phyloP scores from a whole-genome alignment of 2,797 vertebrate species.

The Crotalus adamanteus region DNA sequence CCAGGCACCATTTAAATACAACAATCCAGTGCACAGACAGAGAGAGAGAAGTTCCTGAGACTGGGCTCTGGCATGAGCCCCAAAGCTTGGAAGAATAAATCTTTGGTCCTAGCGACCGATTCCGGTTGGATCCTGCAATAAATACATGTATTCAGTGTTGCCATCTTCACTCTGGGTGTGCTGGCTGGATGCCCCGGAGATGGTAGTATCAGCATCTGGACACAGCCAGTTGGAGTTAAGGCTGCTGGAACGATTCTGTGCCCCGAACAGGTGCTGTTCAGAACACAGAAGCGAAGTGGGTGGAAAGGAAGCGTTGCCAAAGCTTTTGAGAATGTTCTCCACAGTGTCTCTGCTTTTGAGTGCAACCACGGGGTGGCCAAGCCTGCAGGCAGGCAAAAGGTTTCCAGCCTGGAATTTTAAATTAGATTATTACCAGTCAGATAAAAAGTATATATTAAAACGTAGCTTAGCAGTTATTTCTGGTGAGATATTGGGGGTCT shows the following conservation, averaged over 20 bases:
- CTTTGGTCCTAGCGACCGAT: not conserved
- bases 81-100: not conserved
- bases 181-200: not conserved
- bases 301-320: not conserved
- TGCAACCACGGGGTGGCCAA: too few relatives aligned
- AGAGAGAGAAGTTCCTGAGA: not conserved
- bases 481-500: not conserved
- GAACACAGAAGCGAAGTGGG: slow-evolving; percentile 9
- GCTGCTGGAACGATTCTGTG: not conserved
- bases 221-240: not conserved
- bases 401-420: not conserved
- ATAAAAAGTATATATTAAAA: not conserved
- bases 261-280: not conserved
- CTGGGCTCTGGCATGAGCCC: not conserved
- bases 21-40: too few relatives aligned
- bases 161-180: not conserved
- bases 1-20: not conserved
- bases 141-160: not conserved
- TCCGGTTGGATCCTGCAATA: not conserved
- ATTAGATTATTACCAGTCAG: not conserved
- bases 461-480: not conserved
- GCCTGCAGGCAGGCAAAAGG: not conserved
- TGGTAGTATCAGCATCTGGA: not conserved
- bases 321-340: not conserved
- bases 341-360: not conserved